phyloP scores from a whole-genome alignment of 2,797 vertebrate species.

The Alectoris magna region DNA sequence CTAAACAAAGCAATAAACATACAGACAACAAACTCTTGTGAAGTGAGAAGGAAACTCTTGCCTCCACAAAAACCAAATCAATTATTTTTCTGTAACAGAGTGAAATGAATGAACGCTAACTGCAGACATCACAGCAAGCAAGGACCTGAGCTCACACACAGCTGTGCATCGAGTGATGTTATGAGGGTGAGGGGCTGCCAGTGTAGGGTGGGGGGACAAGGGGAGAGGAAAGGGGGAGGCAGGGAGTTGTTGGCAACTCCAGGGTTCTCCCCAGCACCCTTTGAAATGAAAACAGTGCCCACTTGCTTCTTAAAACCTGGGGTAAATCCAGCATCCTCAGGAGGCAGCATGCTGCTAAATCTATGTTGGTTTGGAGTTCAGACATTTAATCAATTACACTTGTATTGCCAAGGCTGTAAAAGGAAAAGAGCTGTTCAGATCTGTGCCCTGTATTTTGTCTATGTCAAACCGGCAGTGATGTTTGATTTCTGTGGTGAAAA shows the following conservation, averaged over 20 bases:
- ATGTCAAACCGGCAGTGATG: not conserved
- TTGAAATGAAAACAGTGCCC: slow-evolving; percentile 7
- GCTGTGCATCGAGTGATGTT: not conserved
- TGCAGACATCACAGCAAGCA: not conserved
- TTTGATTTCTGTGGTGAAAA: not conserved
- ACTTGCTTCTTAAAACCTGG: not conserved
- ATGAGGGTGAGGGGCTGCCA: not conserved
- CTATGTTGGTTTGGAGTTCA: slow-evolving; percentile 26
- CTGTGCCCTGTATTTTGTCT: not conserved
- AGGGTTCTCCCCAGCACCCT: not conserved
- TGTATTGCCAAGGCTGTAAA: slow-evolving; percentile 49
- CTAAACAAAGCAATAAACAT: slow-evolving; percentile 27
- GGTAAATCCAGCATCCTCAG: slow-evolving; percentile 33
- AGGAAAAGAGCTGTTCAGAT: slow-evolving; percentile 27
- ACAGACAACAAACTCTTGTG: not conserved
- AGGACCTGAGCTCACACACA: not conserved
- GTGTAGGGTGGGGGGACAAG: not conserved
- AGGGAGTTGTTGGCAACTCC: not conserved
- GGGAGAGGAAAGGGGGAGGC: not conserved
- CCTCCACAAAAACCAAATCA: not conserved
- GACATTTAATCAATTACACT: slow-evolving; percentile 49
- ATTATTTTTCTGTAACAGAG: not conserved
- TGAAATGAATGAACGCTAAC: not conserved
- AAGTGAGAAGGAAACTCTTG: slow-evolving; percentile 18
- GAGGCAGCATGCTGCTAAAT: slow-evolving; percentile 59